Conservation (phyloP, 2,113 vertebrate genomes). For the Campylorhamphus procurvoides region DNA sequence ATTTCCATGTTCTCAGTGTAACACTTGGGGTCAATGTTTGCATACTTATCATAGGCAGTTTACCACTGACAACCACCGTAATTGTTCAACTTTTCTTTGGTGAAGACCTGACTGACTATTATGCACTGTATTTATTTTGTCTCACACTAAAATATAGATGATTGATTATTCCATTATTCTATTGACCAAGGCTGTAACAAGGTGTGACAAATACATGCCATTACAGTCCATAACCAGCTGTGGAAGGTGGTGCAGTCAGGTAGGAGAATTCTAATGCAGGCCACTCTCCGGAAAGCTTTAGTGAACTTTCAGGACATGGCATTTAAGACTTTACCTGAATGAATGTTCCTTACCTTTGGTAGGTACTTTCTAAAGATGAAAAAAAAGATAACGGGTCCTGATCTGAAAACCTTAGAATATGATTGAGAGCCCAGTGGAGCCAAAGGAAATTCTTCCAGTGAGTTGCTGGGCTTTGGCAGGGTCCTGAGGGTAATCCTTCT, state of each 20-base stretch:
- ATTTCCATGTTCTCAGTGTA: slow-evolving; percentile 69
- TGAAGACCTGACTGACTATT: slow-evolving; percentile 66
- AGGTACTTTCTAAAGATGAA: not conserved
- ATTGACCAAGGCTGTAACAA: slow-evolving; percentile 71
- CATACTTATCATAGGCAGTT: slow-evolving; percentile 69
- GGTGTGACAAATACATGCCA: slow-evolving; percentile 72
- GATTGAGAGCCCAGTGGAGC: not conserved
- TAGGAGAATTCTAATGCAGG: slow-evolving; percentile 53
- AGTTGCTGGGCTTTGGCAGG: not conserved
- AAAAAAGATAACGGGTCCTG: not conserved
- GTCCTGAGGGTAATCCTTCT: slow-evolving; percentile 19
- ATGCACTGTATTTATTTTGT: slow-evolving; percentile 75
- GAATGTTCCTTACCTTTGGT: not conserved
- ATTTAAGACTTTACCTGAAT: slow-evolving; percentile 13
- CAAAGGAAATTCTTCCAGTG: not conserved
- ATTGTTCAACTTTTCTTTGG: slow-evolving; percentile 61
- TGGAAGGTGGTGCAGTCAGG: slow-evolving; percentile 73
- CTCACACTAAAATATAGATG: slow-evolving; percentile 69
- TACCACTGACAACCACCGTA: slow-evolving; percentile 65
- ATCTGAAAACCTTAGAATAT: slow-evolving; percentile 9
- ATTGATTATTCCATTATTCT: slow-evolving; percentile 78
- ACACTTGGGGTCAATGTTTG: slow-evolving; percentile 75
- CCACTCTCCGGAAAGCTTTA: slow-evolving; percentile 3
- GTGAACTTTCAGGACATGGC: slow-evolving; percentile 54
- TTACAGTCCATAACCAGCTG: slow-evolving; percentile 68